Evolutionary conservation across 2,113 vertebrate genomes (phyloP).

Genomic region (Galemys pyrenaicus): DNA sequence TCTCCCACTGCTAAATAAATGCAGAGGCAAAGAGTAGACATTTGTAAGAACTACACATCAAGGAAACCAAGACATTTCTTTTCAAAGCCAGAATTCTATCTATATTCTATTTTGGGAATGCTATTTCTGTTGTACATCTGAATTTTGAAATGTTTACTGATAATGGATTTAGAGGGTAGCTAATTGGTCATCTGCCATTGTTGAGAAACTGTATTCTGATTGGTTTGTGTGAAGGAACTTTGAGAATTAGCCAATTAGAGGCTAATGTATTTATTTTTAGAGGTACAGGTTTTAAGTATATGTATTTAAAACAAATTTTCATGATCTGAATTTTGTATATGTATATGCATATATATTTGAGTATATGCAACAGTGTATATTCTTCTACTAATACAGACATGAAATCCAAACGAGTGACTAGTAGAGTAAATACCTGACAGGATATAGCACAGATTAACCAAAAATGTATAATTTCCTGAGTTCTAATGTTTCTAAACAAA

Average conservation of each 20-base stretch:
- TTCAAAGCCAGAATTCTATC: conserved; percentile 41
- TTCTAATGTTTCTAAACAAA: conserved; percentile 82
- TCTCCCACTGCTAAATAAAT: conserved; percentile 12
- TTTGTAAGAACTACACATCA: conserved; percentile 30
- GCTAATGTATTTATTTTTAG: conserved; percentile 78
- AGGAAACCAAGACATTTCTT: conserved; percentile 31
- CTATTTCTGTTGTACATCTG: conserved; percentile 39
- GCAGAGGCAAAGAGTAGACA: conserved; percentile 40
- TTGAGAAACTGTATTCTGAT: conserved; percentile 65
- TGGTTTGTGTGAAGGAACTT: conserved; percentile 68
- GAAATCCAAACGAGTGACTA: conserved; percentile 52
- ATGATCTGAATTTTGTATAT: conserved; percentile 76
- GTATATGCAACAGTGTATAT: conserved; percentile 61
- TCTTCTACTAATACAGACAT: conserved; percentile 62
- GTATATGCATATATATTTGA: conserved; percentile 56
- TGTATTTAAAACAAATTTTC: conserved; percentile 79
- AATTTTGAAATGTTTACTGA: conserved; percentile 59
- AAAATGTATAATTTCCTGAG: conserved; percentile 72
- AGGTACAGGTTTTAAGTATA: conserved; percentile 73
- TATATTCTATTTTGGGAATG: conserved; percentile 32
- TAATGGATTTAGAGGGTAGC: conserved; percentile 58
- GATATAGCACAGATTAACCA: conserved; percentile 74
- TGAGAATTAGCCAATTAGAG: conserved; percentile 74
- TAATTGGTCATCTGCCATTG: conserved; percentile 24
- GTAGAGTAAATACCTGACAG: conserved; percentile 68